phyloP scores from a whole-genome alignment of 2,888 invertebrate genomes.

The Ephialtes manifestator region DNA sequence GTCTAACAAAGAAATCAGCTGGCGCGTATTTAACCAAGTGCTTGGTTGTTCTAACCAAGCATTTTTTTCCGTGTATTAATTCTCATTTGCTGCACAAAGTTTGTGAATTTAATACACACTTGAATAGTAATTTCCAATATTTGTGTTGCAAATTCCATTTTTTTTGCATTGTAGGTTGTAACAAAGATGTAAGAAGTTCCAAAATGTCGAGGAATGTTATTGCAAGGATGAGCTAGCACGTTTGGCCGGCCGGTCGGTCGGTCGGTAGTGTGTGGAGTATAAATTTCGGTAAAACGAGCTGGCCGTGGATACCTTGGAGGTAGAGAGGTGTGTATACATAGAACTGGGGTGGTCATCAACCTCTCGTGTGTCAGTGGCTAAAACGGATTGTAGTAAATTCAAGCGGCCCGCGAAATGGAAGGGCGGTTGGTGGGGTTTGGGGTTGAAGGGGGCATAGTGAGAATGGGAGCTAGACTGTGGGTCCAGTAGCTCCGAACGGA shows the following conservation, averaged over 20 bases:
- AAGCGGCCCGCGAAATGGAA: slow-evolving; percentile 65
- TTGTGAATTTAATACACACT: too few relatives aligned
- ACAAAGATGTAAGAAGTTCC: too few relatives aligned
- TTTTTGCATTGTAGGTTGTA: too few relatives aligned
- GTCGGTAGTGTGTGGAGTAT: slow-evolving; percentile 48
- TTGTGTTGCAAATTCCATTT: too few relatives aligned
- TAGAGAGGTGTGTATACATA: not conserved
- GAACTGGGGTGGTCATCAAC: not conserved
- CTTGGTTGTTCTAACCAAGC: too few relatives aligned
- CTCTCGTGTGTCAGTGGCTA: slow-evolving; percentile 13
- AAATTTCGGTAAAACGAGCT: slow-evolving; percentile 54
- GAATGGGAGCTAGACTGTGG: not conserved
- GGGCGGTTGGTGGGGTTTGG: not conserved
- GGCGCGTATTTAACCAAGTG: too few relatives aligned
- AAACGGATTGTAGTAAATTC: slow-evolving; percentile 69
- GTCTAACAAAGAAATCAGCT: too few relatives aligned
- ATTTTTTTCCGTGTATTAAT: too few relatives aligned
- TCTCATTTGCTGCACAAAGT: too few relatives aligned
- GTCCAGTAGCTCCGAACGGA: slow-evolving; percentile 58
- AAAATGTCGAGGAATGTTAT: too few relatives aligned
- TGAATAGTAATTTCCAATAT: too few relatives aligned
- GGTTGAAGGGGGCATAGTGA: slow-evolving; percentile 27
- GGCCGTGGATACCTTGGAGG: slow-evolving; percentile 11
- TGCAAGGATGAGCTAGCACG: too few relatives aligned
- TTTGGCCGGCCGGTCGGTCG: slow-evolving; percentile 33